Evolutionary conservation across 1,140 invertebrate genomes (phyloP).

Genomic region (Wasmannia auropunctata): DNA sequence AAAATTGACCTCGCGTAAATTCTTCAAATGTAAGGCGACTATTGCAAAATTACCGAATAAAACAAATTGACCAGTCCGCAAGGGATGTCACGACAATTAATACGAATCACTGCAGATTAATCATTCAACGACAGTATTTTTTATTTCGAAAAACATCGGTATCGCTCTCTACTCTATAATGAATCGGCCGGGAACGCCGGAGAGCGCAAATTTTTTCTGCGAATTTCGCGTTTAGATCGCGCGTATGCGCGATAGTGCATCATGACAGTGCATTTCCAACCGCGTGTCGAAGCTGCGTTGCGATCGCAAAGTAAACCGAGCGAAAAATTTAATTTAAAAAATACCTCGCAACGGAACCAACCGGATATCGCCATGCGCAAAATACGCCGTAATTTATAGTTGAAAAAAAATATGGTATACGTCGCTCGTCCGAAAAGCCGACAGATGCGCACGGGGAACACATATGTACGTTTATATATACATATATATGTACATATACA

Average conservation of each 20-base stretch:
- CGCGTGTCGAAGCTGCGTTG: slow-evolving; percentile 33
- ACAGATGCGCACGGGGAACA: neutral
- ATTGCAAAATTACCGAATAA: neutral
- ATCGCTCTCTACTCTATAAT: slow-evolving; percentile 10
- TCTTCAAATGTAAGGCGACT: neutral
- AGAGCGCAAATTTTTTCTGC: neutral
- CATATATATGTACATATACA: too few relatives aligned
- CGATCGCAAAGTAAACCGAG: slow-evolving; percentile 48
- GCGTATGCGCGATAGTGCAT: slow-evolving; percentile 27
- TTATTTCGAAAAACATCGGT: neutral
- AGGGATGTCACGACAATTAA: neutral
- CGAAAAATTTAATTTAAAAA: slow-evolving; percentile 59
- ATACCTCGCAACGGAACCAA: slow-evolving; percentile 30
- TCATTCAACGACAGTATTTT: neutral
- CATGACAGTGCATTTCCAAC: slow-evolving; percentile 35
- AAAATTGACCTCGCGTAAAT: neutral
- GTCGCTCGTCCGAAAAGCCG: slow-evolving; percentile 37
- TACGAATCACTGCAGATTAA: slow-evolving; percentile 12
- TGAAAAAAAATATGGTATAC: slow-evolving; percentile 41
- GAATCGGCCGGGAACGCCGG: slow-evolving; percentile 4
- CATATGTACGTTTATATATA: neutral
- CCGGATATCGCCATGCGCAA: slow-evolving; percentile 38
- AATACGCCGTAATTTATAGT: slow-evolving; percentile 54
- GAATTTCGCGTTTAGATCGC: slow-evolving; percentile 22
- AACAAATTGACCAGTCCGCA: neutral